Evolutionary conservation across 2,797 vertebrate species (phyloP), one percentile per base, ranked within the genome.

Genomic region (Sparidentex hasta): DNA sequence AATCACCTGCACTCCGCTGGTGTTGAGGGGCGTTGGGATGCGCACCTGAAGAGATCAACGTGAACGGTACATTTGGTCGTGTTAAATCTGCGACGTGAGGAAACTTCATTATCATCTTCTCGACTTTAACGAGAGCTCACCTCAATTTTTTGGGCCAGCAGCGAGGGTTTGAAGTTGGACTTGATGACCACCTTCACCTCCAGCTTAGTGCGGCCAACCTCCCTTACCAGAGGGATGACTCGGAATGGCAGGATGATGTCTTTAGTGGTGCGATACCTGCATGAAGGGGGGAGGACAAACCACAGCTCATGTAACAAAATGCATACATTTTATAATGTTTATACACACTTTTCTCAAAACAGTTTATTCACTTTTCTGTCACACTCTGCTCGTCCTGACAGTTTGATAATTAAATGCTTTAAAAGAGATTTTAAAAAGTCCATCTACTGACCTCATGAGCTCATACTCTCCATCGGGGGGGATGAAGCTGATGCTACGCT

Each of bases 181-280:
- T 99, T 99, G 92, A 99, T 99, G 91, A 99, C 98, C 71, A 99
- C 98, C 83, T 99, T 99, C 57, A 99, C 98, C 83, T 99, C 98
- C 84, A 99, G 94, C 85, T 99, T 99, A 85, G 98, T 99, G 92
- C 98, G 97, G 18, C 98, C 98, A 51, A 99, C 98, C 91, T 99
- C 98, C 67, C 98, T 95, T 74, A 99, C 98, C 79, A 99, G 93
- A 6, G 98, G 98, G 74, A 99, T 99, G 74, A 99, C 98, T 51
- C 98, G 96, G 95, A 99, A 99, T 1, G 98, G 98, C 87, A 99
- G 95, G 92, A 99, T 99, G 87, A 99, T 99, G 91, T 99, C 98
- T 94, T 99, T 99, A 82, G 98, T 99, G 93, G 98, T 99, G 87
- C 98, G 97, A 83, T 99, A 99, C 95, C 98, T 99, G 90, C 44